A percentile compares a stretch with the other conserved stretches of the same genome.
Conservation (phyloP, 2,888 invertebrate species). For the Melinaea marsaeus region DNA sequence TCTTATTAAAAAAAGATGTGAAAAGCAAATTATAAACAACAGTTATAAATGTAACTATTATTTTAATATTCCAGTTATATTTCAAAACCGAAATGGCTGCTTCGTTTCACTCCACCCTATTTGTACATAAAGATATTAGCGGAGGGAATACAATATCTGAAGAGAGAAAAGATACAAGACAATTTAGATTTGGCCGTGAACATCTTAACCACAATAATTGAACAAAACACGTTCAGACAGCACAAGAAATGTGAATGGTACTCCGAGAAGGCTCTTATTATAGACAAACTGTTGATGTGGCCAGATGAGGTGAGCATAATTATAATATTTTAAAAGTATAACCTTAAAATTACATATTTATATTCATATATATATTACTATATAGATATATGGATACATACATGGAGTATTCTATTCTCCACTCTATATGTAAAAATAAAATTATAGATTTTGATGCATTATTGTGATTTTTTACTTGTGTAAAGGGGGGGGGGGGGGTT, state of each 20-base stretch:
- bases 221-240: constrained; percentile 65
- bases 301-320: constrained; percentile 47
- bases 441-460: no score
- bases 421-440: no score
- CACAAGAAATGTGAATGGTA: constrained; percentile 75
- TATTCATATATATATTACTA: no score
- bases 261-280: constrained; percentile 79
- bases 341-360: not conserved
- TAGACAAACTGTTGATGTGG: constrained; percentile 59
- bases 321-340: no score
- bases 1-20: no score
- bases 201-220: constrained; percentile 70
- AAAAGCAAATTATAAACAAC: no score
- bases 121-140: constrained; percentile 61
- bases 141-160: constrained; percentile 57
- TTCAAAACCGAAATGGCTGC: constrained; percentile 71
- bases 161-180: constrained; percentile 44
- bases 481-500: no score
- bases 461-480: no score
- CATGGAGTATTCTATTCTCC: no score
- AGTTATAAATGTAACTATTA: no score
- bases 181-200: constrained; percentile 63
- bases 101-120: constrained; percentile 77
- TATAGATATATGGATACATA: no score
- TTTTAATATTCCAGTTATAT: constrained; percentile 43